Percentiles rank a stretch among this genome's conserved stretches.
Conservation (phyloP, 2,888 invertebrate species). For the Cantharis nigra region DNA sequence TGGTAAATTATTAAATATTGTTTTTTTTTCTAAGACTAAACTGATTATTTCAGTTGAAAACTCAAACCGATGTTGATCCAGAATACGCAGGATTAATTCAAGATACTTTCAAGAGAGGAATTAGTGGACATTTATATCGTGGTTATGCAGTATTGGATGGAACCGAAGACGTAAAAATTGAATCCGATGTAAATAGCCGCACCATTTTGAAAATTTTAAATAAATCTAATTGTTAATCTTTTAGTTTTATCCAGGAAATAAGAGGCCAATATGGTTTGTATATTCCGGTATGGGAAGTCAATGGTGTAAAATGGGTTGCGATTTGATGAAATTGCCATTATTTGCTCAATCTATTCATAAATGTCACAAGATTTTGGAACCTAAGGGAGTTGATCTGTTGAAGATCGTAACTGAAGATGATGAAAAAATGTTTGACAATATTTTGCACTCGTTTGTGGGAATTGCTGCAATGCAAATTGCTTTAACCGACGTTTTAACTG, state of each 20-base stretch:
- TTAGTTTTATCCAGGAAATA: constrained; percentile 51
- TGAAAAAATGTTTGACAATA: constrained; percentile 64
- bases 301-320: constrained; percentile 71
- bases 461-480: constrained; percentile 69
- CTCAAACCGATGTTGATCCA: constrained; percentile 56
- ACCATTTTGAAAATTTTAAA: background rate
- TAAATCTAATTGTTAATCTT: constrained; percentile 22
- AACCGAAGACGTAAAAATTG: constrained; percentile 44
- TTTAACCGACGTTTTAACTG: constrained; percentile 62
- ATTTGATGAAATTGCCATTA: constrained; percentile 67
- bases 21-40: background rate
- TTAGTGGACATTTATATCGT: constrained; percentile 65
- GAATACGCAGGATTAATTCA: constrained; percentile 60
- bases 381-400: constrained; percentile 66
- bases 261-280: constrained; percentile 67
- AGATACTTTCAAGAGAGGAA: constrained; percentile 56
- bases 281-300: constrained; percentile 80
- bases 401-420: constrained; percentile 65
- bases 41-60: constrained; percentile 56
- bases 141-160: constrained; percentile 62
- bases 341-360: constrained; percentile 68
- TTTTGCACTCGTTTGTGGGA: constrained; percentile 72
- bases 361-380: constrained; percentile 62
- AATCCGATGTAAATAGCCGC: constrained; percentile 44
- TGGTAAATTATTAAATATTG: constrained; percentile 35